A percentile compares a stretch with the other conserved stretches of the same genome.
phyloP scores from a whole-genome alignment of 2,113 vertebrate genomes.

The Oryzias woworae region DNA sequence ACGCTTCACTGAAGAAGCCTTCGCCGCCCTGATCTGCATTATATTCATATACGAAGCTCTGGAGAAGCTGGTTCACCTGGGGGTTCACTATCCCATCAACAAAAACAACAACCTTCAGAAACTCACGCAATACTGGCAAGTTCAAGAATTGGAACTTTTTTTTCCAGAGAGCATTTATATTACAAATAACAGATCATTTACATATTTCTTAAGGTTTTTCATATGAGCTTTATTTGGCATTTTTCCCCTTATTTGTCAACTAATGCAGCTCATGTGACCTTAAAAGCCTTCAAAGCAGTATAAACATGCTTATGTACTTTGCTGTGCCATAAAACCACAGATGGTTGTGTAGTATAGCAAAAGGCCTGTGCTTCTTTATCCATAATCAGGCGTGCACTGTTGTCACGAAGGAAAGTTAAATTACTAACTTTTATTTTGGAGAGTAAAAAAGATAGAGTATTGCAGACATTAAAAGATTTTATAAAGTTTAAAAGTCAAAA shows the following conservation, averaged over 20 bases:
- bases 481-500: no score
- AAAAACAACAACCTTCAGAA: conserved; percentile 94
- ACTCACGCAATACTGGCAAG: conserved; percentile 96
- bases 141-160: not conserved
- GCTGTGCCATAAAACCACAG: conserved; percentile 32
- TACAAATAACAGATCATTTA: no score
- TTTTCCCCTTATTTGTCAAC: no score
- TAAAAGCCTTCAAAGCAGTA: no score
- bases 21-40: conserved; percentile 97
- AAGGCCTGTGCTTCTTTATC: conserved; percentile 29
- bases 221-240: no score
- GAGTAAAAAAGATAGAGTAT: no score
- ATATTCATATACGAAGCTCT: conserved; percentile 99
- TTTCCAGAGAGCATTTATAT: not conserved
- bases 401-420: conserved; percentile 1
- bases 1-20: conserved; percentile 98
- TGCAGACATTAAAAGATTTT: no score
- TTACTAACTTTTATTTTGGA: no score
- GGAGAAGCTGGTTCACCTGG: conserved; percentile 96
- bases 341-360: conserved; percentile 7
- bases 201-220: no score
- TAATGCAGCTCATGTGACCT: no score
- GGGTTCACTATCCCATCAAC: conserved; percentile 94
- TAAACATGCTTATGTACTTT: no score
- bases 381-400: conserved; percentile 44